phyloP scores from a whole-genome alignment of 2,113 vertebrate species.

The Macaca mulatta region DNA sequence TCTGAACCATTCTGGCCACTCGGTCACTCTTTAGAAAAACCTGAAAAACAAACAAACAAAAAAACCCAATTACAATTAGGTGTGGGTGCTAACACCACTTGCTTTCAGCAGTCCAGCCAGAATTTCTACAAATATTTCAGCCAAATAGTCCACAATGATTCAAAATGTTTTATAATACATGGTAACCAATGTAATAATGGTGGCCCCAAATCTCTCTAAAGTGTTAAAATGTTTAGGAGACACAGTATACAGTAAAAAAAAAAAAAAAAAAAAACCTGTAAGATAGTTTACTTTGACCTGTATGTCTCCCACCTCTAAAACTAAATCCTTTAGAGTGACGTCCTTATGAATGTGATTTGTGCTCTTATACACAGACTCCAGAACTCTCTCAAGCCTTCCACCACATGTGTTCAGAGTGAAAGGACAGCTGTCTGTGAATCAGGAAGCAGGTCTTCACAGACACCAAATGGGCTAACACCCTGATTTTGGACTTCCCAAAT shows the following conservation, averaged over 20 bases:
- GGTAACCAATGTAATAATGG: background rate
- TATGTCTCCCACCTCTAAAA: background rate
- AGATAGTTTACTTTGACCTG: background rate
- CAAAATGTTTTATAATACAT: background rate
- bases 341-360: background rate
- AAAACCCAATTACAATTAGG: background rate
- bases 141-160: background rate
- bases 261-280: background rate
- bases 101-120: background rate
- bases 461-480: background rate
- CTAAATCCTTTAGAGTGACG: background rate
- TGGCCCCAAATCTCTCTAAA: background rate
- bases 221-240: background rate
- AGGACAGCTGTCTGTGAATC: background rate
- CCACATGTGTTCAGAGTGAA: background rate
- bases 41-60: slow-evolving; percentile 79
- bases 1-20: slow-evolving; percentile 96
- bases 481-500: background rate
- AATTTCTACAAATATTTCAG: background rate
- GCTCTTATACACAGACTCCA: background rate
- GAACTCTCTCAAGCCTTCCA: background rate
- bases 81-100: background rate
- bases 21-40: slow-evolving; percentile 97
- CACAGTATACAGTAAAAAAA: background rate
- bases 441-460: background rate